phyloP scores from a whole-genome alignment of 2,888 invertebrate species.

The Thecocarcelia acutangulata region DNA sequence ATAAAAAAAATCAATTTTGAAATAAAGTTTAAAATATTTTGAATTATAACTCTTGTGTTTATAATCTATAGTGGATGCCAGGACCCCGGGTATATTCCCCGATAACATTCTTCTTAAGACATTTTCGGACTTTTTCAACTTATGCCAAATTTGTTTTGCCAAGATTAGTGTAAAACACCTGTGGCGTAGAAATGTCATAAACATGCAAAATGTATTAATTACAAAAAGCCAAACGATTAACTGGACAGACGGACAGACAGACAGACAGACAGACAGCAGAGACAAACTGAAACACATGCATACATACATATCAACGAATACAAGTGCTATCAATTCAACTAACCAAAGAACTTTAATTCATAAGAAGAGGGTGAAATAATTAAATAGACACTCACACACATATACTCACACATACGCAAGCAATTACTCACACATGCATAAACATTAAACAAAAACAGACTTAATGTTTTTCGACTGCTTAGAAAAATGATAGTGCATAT shows the following conservation, averaged over 20 bases:
- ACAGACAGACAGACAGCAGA: too few relatives aligned
- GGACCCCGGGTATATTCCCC: too few relatives aligned
- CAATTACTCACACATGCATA: background rate
- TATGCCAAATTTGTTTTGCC: slow-evolving; percentile 48
- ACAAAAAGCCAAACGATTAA: slow-evolving; percentile 70
- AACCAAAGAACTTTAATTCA: background rate
- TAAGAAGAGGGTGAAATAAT: slow-evolving; percentile 35
- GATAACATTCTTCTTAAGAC: background rate
- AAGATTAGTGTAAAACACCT: slow-evolving; percentile 79
- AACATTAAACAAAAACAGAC: slow-evolving; percentile 20
- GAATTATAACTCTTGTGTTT: too few relatives aligned
- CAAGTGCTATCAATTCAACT: background rate
- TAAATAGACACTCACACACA: slow-evolving; percentile 53
- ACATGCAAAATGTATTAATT: slow-evolving; percentile 77
- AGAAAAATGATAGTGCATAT: background rate
- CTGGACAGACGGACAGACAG: slow-evolving; percentile 64
- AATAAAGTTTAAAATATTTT: too few relatives aligned
- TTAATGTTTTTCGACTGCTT: slow-evolving; percentile 31
- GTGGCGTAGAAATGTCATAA: slow-evolving; percentile 79
- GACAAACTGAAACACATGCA: background rate
- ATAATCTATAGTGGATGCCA: too few relatives aligned
- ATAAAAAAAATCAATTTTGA: too few relatives aligned
- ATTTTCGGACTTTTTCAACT: background rate
- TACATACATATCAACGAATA: too few relatives aligned
- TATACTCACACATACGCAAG: slow-evolving; percentile 39